phyloP scores from a whole-genome alignment of 2,888 invertebrate species.

The Seira sanloemensis region DNA sequence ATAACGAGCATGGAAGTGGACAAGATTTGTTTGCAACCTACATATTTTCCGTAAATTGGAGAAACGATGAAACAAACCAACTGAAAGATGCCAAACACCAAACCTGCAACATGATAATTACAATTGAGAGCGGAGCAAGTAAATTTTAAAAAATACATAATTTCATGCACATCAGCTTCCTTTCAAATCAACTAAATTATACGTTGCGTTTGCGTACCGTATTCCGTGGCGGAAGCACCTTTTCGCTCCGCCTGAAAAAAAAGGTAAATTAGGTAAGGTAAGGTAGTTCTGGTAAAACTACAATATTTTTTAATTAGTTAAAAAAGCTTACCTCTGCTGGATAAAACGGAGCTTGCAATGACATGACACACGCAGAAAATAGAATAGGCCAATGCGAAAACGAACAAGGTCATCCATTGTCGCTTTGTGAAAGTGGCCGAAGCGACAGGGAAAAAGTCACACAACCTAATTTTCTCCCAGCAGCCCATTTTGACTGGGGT shows the following conservation, averaged over 20 bases:
- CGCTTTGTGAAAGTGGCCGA: slow-evolving; percentile 79
- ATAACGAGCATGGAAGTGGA: too few relatives aligned
- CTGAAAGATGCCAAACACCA: slow-evolving; percentile 90
- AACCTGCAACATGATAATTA: too few relatives aligned
- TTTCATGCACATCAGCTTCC: not conserved
- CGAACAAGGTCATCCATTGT: slow-evolving; percentile 86
- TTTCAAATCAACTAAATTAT: too few relatives aligned
- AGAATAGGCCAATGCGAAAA: slow-evolving; percentile 90
- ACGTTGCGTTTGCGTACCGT: slow-evolving; percentile 80
- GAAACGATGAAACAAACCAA: slow-evolving; percentile 88
- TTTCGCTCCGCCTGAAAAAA: slow-evolving; percentile 88
- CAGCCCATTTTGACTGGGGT: not conserved
- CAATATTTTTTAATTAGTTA: not conserved
- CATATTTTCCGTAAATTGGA: slow-evolving; percentile 88
- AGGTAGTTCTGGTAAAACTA: too few relatives aligned
- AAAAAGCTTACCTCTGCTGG: slow-evolving; percentile 83
- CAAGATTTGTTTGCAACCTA: slow-evolving; percentile 74
- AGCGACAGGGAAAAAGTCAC: not conserved
- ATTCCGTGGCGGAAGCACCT: slow-evolving; percentile 87
- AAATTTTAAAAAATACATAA: not conserved
- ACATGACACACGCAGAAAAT: slow-evolving; percentile 89
- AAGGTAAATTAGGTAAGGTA: too few relatives aligned
- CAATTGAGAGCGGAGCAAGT: too few relatives aligned
- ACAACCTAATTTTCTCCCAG: not conserved
- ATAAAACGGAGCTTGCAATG: slow-evolving; percentile 90